Evolutionary conservation across 2,113 vertebrate species (phyloP), one percentile per base, ranked within the genome.

Genomic region (Eclectus roratus): DNA sequence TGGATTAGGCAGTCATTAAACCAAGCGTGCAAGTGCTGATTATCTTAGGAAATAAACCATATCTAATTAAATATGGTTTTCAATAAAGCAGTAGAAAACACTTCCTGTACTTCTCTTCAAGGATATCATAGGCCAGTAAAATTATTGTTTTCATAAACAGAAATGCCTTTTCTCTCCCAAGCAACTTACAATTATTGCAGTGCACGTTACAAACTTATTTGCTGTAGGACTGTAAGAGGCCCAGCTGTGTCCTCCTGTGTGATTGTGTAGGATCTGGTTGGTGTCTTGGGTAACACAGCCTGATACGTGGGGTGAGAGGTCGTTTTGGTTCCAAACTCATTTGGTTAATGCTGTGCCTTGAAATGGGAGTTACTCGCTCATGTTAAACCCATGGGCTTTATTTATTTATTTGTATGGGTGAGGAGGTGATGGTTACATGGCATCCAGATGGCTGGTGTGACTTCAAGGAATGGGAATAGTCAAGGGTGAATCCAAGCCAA

Each of bases 151-250:
- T 76, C 74, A 31, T 77, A 29, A 49, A 53, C 43, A 74, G 43
- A 43, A 79, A 41, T 23, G 12, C 24, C 44, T 85, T 85, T 80
- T 25, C 9, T 31, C 7, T 31, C 31, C 25, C 6, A 31, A 21
- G n/a, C 66, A 78, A n/a, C 4, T 6, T 33, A 29, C 58, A 64
- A 60, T 55, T 63, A 11, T 41, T 68, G 37, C 28, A 18, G 29
- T 39, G n/a, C 18, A 3, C 0, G 0, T 84, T 64, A 7, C 11
- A 68, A 41, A 9, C 17, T 29, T 58, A 14, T 10, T 33, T 33
- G 49, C 60, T 25, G 11, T 19, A 9, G 72, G 17, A 44, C 17
- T 58, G 33, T 10, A 21, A 14, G 37, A 44, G 35, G 16, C n/a
- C 28, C 18, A 11, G 33, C n/a, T 6, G 17, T 25, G 18, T 88